These are phyloP conservation scores for Rhagoletis zephyria DNA, from an alignment of 1,140 invertebrate species.

Conservation along the genomic window DNA sequence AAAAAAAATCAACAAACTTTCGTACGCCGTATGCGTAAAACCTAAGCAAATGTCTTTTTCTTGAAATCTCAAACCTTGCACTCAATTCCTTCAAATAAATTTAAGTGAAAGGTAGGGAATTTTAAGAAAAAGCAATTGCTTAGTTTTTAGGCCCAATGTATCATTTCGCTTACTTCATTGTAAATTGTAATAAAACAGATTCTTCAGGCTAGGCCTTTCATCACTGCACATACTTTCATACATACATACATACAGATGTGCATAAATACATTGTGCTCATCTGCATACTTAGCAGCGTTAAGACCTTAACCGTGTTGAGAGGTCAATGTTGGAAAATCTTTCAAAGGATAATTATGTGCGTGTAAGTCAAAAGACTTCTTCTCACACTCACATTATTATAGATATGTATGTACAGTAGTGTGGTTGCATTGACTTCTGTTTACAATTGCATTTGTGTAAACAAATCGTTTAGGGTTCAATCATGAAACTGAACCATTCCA, in stretches of 20 bases:
- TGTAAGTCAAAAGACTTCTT: neutral
- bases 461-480: constrained; percentile 57
- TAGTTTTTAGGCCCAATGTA: no score
- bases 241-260: neutral
- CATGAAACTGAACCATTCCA: neutral
- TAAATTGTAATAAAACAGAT: no score
- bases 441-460: constrained; percentile 44
- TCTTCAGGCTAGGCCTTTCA: no score
- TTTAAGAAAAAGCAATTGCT: no score
- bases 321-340: neutral
- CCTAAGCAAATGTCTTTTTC: no score
- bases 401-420: neutral
- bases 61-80: no score
- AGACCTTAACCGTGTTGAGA: neutral
- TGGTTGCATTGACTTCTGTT: neutral
- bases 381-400: neutral
- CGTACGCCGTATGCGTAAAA: no score
- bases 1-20: no score
- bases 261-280: neutral
- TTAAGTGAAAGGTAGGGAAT: no score
- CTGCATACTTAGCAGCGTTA: neutral
- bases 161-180: no score
- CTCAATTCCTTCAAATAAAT: no score
- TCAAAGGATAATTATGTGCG: neutral
- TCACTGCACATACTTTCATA: neutral